Conservation (phyloP, 1,140 invertebrate species). For the Brachionus koreanus region DNA sequence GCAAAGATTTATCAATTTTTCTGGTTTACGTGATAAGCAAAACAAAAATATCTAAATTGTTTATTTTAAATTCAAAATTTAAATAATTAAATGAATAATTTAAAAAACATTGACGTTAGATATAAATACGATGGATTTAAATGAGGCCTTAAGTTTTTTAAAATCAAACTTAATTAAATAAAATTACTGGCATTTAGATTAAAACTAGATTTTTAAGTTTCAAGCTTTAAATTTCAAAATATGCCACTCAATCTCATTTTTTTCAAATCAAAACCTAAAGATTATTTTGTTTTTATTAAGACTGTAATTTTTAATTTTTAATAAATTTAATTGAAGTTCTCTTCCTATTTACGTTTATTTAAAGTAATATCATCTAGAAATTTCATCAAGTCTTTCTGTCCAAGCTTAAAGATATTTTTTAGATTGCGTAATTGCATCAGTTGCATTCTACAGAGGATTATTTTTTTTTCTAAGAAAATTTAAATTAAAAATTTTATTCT, state of each 20-base stretch:
- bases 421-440: background rate
- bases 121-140: background rate
- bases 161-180: background rate
- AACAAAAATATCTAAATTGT: background rate
- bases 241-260: too few relatives aligned
- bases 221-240: too few relatives aligned
- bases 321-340: too few relatives aligned
- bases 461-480: background rate
- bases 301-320: too few relatives aligned
- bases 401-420: background rate
- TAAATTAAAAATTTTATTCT: background rate
- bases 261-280: too few relatives aligned
- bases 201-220: background rate
- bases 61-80: background rate
- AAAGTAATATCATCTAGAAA: background rate
- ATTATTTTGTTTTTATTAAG: too few relatives aligned
- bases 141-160: background rate
- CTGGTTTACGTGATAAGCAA: background rate
- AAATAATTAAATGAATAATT: background rate
- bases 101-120: background rate
- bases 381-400: background rate
- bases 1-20: background rate
- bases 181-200: background rate
- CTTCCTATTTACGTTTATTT: too few relatives aligned
- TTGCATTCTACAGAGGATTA: background rate